Evolutionary conservation across 2,113 vertebrate species (phyloP).

Genomic region (Ia io): DNA sequence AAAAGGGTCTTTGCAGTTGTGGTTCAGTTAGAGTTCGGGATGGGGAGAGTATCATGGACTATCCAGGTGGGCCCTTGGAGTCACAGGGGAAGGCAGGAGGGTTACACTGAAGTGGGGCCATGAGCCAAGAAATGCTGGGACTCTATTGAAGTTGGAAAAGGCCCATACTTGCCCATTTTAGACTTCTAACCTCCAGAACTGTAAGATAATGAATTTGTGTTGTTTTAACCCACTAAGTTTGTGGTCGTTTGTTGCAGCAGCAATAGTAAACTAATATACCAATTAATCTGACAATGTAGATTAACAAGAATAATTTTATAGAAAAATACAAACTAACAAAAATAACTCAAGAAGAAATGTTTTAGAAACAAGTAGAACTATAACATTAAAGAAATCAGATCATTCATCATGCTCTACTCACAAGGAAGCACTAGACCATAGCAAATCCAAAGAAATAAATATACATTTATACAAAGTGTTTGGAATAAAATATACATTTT

Average conservation of each 20-base stretch:
- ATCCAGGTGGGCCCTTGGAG: neutral
- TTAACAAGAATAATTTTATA: neutral
- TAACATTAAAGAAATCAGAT: neutral
- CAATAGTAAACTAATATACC: neutral
- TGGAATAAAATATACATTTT: neutral
- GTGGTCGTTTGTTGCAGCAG: neutral
- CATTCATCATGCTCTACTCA: neutral
- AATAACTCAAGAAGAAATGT: neutral
- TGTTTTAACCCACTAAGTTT: neutral
- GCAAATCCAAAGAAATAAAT: neutral
- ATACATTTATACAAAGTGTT: neutral
- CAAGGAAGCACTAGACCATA: neutral
- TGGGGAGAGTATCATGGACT: neutral
- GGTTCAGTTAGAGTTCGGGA: neutral
- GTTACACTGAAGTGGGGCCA: neutral
- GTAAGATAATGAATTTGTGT: neutral
- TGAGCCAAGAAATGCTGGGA: neutral
- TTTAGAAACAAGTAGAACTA: neutral
- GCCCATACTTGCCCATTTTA: neutral
- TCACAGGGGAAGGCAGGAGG: neutral
- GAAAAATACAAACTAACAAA: slow-evolving; percentile 10
- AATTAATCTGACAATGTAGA: neutral
- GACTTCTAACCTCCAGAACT: neutral
- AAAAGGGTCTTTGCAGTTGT: neutral
- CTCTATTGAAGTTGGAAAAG: neutral